Base-by-base conservation (phyloP, 2,797 vertebrate genomes). In the Trachurus trachurus region DNA sequence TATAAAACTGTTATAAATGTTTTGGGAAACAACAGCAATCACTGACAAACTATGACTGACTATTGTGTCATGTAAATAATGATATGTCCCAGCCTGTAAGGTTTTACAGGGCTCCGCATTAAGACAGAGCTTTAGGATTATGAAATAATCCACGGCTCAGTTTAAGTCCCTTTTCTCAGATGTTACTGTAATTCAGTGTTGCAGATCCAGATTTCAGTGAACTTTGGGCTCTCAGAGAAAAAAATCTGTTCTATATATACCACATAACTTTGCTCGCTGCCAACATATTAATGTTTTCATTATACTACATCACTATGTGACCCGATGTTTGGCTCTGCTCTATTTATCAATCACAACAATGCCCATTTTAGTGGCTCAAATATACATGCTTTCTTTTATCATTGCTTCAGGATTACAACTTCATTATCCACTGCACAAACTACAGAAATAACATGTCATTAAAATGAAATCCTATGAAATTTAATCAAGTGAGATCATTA, bases 401-500 rank as follows among this genome's bases (percentile, higher is more conserved):
- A 57, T 47, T 50, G 29, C 60, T 67, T 76, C 31, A 45, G 49
- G 11, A 63, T 59, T 53, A 45, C 19, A 59, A 40, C 22, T 16
- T 83, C 53, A 76, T 75, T 77, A 64, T 66, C 71, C 58, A 2
- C 34, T 65, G 71, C 58, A 59, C 64, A 70, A 74, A 67, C n/a
- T 54, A 7, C 44, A 61, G 44, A 77, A 85, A 76, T 58, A 90
- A 74, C 54, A 73, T 68, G 59, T 52, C 78, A 84, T 91, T 90
- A 81, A 90, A 88, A 84, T 39, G 52, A 74, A 84, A 56, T 45
- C 47, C 3, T 47, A 45, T 44, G 16, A 42, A 68, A 67, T 74
- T 37, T 53, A 89, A 87, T 83, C 42, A 80, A 45, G 56, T 56
- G 15, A 78, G 68, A 76, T 87, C 70, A 74, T 88, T 74, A 82